These are phyloP conservation scores for Synergus umbraculus DNA, from an alignment of 2,888 invertebrate species.

Conservation along the genomic window DNA sequence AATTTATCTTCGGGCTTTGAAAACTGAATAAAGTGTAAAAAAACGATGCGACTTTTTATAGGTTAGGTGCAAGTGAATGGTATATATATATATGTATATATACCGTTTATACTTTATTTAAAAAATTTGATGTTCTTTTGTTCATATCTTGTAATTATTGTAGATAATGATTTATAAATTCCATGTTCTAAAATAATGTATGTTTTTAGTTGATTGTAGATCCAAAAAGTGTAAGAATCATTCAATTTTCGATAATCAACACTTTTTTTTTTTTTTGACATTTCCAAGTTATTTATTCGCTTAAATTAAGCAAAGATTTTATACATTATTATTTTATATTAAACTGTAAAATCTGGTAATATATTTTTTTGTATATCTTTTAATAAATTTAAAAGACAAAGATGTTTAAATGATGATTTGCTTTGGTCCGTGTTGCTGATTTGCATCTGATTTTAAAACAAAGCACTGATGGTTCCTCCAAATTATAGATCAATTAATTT, in stretches of 20 bases:
- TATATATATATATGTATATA: neutral
- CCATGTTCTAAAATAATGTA: neutral
- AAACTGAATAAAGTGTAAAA: neutral
- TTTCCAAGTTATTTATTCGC: neutral
- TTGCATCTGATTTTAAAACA: slow-evolving; percentile 63
- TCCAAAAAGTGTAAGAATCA: neutral
- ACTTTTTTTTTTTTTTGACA: neutral
- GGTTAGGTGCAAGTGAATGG: neutral
- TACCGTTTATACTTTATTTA: neutral
- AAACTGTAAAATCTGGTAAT: no score
- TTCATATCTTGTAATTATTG: neutral
- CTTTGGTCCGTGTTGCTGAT: slow-evolving; percentile 77
- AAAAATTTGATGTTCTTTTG: neutral
- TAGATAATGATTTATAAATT: neutral
- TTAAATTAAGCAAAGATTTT: no score
- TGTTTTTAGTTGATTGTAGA: neutral
- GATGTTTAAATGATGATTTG: slow-evolving; percentile 56
- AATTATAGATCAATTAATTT: neutral
- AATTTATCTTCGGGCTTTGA: neutral
- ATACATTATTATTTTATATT: neutral
- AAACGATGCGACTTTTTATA: neutral
- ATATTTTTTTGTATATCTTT: neutral
- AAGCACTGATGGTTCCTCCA: slow-evolving; percentile 49
- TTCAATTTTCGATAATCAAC: neutral
- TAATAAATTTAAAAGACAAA: neutral